Conservation (phyloP, 2,113 vertebrate species). For the Vicugna pacos region DNA sequence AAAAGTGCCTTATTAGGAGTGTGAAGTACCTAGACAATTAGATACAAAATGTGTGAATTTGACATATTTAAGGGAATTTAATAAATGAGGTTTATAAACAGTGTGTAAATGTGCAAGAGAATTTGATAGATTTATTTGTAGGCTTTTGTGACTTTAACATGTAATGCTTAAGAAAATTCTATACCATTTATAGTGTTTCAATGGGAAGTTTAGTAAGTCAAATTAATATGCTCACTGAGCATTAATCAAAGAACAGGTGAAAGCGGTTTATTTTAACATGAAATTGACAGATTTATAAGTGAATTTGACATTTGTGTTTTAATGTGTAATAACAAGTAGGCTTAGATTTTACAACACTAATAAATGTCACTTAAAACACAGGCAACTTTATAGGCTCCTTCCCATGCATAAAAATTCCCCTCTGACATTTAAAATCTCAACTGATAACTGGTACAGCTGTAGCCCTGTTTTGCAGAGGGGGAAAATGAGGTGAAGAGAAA, state of each 20-base stretch:
- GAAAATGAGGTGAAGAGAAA: slow-evolving; percentile 10
- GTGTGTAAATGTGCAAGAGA: slow-evolving; percentile 20
- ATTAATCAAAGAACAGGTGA: slow-evolving; percentile 50
- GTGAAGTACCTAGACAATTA: slow-evolving; percentile 11
- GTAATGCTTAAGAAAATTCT: slow-evolving; percentile 52
- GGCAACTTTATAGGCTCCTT: slow-evolving; percentile 38
- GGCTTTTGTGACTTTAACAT: slow-evolving; percentile 45
- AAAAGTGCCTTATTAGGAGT: background rate
- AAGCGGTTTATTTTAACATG: slow-evolving; percentile 48
- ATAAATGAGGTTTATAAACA: slow-evolving; percentile 20
- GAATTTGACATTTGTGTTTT: slow-evolving; percentile 63
- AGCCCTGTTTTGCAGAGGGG: background rate
- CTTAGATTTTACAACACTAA: slow-evolving; percentile 20
- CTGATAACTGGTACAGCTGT: background rate
- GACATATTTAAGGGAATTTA: slow-evolving; percentile 10
- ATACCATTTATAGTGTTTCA: slow-evolving; percentile 48
- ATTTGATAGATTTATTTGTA: slow-evolving; percentile 32
- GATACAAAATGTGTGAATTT: slow-evolving; percentile 11
- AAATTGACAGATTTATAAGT: slow-evolving; percentile 46
- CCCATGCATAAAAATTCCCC: background rate
- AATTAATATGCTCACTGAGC: slow-evolving; percentile 17
- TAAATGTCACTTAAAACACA: slow-evolving; percentile 32
- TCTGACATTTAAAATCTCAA: slow-evolving; percentile 46
- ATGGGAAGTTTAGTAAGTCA: slow-evolving; percentile 21
- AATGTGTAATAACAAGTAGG: slow-evolving; percentile 16